These are phyloP conservation scores for Solenopsis fugax DNA, from an alignment of 1,140 invertebrate genomes.

Conservation along the genomic window DNA sequence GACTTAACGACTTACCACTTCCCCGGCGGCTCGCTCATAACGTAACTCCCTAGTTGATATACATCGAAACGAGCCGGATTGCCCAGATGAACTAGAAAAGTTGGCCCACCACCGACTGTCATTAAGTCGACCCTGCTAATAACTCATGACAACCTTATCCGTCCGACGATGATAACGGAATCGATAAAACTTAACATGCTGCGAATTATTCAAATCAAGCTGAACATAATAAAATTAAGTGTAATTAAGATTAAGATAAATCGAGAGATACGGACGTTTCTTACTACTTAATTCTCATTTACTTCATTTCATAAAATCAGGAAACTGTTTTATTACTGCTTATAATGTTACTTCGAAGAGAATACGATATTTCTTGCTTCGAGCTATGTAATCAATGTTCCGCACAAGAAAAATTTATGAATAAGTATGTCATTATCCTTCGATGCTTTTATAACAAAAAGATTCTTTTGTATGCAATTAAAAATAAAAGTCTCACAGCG, in stretches of 20 bases:
- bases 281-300: constrained; percentile 7
- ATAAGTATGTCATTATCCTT: neutral
- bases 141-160: constrained; percentile 51
- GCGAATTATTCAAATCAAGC: constrained; percentile 38
- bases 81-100: constrained; percentile 59
- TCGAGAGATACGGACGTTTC: neutral
- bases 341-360: neutral
- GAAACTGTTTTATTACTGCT: neutral
- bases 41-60: constrained; percentile 59
- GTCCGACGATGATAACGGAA: constrained; percentile 33
- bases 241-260: neutral
- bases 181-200: neutral
- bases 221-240: constrained; percentile 7
- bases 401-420: neutral
- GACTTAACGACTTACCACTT: constrained; percentile 56
- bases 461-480: neutral
- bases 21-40: constrained; percentile 24
- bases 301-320: neutral
- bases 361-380: neutral
- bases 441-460: neutral
- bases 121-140: constrained; percentile 49
- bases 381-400: neutral
- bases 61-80: constrained; percentile 55
- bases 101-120: constrained; percentile 30
- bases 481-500: neutral